These are phyloP conservation scores for Coleophora deauratella DNA, from an alignment of 2,888 invertebrate genomes.

Conservation along the genomic window DNA sequence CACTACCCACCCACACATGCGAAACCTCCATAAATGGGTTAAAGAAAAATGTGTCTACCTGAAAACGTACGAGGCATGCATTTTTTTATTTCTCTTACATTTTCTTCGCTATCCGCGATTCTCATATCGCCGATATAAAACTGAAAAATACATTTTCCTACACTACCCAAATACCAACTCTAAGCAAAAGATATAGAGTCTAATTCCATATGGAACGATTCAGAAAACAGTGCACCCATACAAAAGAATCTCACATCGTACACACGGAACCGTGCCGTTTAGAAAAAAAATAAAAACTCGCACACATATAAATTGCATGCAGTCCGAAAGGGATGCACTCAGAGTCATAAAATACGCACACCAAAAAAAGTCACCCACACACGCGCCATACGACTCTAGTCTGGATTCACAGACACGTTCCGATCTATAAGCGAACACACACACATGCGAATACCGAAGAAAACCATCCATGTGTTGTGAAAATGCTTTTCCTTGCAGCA, in stretches of 20 bases:
- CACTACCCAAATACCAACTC: slow-evolving; percentile 33
- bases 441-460: slow-evolving; percentile 53
- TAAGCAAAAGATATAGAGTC: slow-evolving; percentile 14
- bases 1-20: slow-evolving; percentile 49
- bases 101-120: slow-evolving; percentile 73
- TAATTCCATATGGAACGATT: slow-evolving; percentile 20
- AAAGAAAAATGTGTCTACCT: slow-evolving; percentile 75
- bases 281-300: slow-evolving; percentile 65
- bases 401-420: slow-evolving; percentile 42
- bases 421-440: slow-evolving; percentile 32
- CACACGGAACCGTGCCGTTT: slow-evolving; percentile 53
- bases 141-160: slow-evolving; percentile 67
- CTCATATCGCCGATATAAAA: slow-evolving; percentile 74
- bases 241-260: slow-evolving; percentile 44
- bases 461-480: slow-evolving; percentile 67
- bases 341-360: slow-evolving; percentile 71
- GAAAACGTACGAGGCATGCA: slow-evolving; percentile 70
- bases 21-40: slow-evolving; percentile 67
- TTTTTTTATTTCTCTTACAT: slow-evolving; percentile 69
- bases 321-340: slow-evolving; percentile 74
- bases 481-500: slow-evolving; percentile 75
- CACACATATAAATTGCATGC: slow-evolving; percentile 72
- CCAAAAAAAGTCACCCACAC: slow-evolving; percentile 29
- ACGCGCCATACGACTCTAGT: slow-evolving; percentile 30
- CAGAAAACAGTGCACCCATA: slow-evolving; percentile 59